Evolutionary conservation across 2,113 vertebrate species (phyloP).

Genomic region (Talpa occidentalis): DNA sequence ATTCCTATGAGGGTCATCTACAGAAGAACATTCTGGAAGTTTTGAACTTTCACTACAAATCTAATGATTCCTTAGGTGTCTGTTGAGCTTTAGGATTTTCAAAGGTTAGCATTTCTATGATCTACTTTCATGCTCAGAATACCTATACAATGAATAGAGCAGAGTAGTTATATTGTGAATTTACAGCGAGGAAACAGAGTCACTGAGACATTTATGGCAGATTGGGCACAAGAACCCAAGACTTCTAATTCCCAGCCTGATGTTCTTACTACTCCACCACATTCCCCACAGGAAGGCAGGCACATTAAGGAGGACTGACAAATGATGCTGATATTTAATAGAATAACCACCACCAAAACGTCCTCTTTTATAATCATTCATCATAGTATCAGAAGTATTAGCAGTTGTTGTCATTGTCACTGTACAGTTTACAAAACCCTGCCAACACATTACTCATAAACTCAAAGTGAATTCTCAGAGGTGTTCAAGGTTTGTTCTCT

Average conservation of each 20-base stretch:
- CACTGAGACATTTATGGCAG: background rate
- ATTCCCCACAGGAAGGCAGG: background rate
- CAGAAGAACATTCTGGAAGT: background rate
- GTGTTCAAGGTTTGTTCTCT: background rate
- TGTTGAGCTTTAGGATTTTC: background rate
- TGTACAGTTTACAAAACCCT: background rate
- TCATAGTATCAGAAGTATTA: background rate
- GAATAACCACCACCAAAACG: background rate
- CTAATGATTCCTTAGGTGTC: background rate
- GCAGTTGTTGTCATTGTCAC: background rate
- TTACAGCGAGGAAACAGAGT: background rate
- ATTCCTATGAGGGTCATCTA: background rate
- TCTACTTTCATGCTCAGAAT: background rate
- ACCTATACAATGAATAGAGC: background rate
- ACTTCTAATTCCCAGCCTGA: background rate
- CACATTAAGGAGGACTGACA: background rate
- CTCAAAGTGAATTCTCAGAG: background rate
- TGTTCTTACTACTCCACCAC: background rate
- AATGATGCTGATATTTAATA: background rate
- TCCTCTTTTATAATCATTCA: background rate
- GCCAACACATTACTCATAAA: background rate
- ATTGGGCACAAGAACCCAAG: background rate
- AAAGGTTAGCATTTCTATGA: background rate
- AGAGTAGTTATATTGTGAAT: background rate
- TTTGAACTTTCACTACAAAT: conserved; percentile 13